Percentiles rank a stretch among this genome's conserved stretches.
phyloP scores from a whole-genome alignment of 2,888 invertebrate genomes.

The Panzeria rudis region DNA sequence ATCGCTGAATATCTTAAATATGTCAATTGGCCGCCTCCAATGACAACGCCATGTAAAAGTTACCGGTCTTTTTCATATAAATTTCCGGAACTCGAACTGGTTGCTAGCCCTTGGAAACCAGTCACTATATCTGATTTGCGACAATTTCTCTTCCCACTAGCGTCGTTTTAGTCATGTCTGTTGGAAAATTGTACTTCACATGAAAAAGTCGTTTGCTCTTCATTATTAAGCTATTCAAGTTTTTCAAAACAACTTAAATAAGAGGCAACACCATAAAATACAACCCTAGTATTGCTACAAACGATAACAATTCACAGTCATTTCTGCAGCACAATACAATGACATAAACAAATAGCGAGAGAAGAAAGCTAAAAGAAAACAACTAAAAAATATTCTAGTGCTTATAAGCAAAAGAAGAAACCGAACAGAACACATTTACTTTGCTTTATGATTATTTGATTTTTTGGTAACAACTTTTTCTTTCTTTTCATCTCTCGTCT shows the following conservation, averaged over 20 bases:
- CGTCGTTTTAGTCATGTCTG: background rate
- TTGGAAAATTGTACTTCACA: background rate
- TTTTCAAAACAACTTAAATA: slow-evolving; percentile 39
- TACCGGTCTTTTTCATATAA: too few relatives aligned
- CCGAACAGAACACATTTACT: slow-evolving; percentile 64
- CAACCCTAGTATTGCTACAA: slow-evolving; percentile 7
- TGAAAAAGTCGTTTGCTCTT: slow-evolving; percentile 12
- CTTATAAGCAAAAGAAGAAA: slow-evolving; percentile 8
- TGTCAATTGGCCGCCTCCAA: too few relatives aligned
- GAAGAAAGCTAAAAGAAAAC: slow-evolving; percentile 30
- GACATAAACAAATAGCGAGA: slow-evolving; percentile 45
- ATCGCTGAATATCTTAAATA: too few relatives aligned
- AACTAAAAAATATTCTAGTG: slow-evolving; percentile 6
- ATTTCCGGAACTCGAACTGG: too few relatives aligned
- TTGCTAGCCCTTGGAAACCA: too few relatives aligned
- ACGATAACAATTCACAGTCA: background rate
- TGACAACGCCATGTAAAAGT: too few relatives aligned
- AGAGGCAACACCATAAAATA: slow-evolving; percentile 64
- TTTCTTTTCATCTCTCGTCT: slow-evolving; percentile 57
- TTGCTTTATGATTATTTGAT: slow-evolving; percentile 73
- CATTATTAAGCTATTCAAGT: slow-evolving; percentile 56
- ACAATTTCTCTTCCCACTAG: too few relatives aligned
- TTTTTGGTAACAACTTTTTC: slow-evolving; percentile 70
- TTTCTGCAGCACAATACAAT: slow-evolving; percentile 53
- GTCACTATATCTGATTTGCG: too few relatives aligned